phyloP scores from a whole-genome alignment of 2,888 invertebrate genomes.

The Disparrhopalites patrizii region DNA sequence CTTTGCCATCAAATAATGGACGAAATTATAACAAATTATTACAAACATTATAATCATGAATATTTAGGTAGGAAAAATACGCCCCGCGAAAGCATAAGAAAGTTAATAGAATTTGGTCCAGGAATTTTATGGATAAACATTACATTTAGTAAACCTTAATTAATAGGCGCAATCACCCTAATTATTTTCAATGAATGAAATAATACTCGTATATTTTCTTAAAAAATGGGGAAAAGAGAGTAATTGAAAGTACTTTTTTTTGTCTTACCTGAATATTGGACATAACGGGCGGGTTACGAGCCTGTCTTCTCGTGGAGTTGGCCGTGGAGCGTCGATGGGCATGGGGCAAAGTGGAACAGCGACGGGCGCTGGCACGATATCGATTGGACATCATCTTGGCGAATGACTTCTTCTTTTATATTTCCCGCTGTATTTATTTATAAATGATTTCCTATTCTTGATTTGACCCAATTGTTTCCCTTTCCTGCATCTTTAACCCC shows the following conservation, averaged over 20 bases:
- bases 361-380: slow-evolving; percentile 12
- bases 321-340: slow-evolving; percentile 1
- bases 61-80: too few species aligned
- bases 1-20: too few species aligned
- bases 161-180: not conserved
- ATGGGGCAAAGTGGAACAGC: not conserved
- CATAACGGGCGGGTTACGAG: slow-evolving; percentile 12
- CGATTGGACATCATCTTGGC: slow-evolving; percentile 17
- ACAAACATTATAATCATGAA: too few species aligned
- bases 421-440: too few species aligned
- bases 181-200: not conserved
- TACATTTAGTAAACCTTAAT: too few species aligned
- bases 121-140: not conserved
- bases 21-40: too few species aligned
- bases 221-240: not conserved
- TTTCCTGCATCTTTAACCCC: too few species aligned
- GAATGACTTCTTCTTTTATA: too few species aligned
- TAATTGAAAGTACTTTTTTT: not conserved
- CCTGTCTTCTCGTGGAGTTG: not conserved
- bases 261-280: slow-evolving; percentile 17
- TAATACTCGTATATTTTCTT: not conserved
- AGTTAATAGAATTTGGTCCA: too few species aligned
- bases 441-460: too few species aligned
- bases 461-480: too few species aligned
- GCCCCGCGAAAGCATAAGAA: too few species aligned